phyloP scores from a whole-genome alignment of 2,113 vertebrate genomes.

The Colistium nudipinnis region DNA sequence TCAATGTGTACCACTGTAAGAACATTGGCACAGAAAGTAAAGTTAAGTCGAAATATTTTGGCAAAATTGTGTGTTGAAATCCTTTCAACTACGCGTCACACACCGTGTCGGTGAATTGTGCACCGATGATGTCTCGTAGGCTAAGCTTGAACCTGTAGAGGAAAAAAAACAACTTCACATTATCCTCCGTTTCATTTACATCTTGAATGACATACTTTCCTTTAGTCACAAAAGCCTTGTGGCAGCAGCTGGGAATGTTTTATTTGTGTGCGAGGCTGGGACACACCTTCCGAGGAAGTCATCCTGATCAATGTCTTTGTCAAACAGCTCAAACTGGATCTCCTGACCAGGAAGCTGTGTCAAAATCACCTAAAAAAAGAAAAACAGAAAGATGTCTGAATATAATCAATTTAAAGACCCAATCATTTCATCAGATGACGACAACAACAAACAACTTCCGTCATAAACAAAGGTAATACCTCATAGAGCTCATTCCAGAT shows the following conservation, averaged over 20 bases:
- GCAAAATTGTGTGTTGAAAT: neutral
- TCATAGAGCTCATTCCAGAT: slow-evolving; percentile 92
- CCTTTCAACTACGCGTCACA: slow-evolving; percentile 20
- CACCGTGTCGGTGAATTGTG: slow-evolving; percentile 86
- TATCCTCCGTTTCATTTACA: neutral
- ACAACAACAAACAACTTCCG: neutral
- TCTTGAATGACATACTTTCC: neutral
- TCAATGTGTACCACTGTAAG: slow-evolving; percentile 88
- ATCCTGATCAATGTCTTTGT: slow-evolving; percentile 92
- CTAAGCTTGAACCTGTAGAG: slow-evolving; percentile 88
- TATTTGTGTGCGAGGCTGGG: neutral
- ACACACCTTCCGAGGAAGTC: slow-evolving; percentile 90
- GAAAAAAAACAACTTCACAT: slow-evolving; percentile 18
- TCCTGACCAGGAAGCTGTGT: slow-evolving; percentile 90
- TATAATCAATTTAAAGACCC: neutral
- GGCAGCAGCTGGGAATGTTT: neutral
- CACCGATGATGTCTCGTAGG: slow-evolving; percentile 83
- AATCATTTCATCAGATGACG: neutral
- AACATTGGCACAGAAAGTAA: neutral
- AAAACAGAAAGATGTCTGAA: neutral
- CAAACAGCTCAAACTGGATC: slow-evolving; percentile 89
- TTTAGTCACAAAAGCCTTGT: no score
- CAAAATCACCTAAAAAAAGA: slow-evolving; percentile 82
- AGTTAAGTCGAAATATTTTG: neutral
- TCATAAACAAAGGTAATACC: slow-evolving; percentile 67